A percentile compares a stretch with the other conserved stretches of the same genome.
These are phyloP conservation scores for Jacana jacana DNA, from an alignment of 2,113 vertebrate genomes.

Conservation along the genomic window DNA sequence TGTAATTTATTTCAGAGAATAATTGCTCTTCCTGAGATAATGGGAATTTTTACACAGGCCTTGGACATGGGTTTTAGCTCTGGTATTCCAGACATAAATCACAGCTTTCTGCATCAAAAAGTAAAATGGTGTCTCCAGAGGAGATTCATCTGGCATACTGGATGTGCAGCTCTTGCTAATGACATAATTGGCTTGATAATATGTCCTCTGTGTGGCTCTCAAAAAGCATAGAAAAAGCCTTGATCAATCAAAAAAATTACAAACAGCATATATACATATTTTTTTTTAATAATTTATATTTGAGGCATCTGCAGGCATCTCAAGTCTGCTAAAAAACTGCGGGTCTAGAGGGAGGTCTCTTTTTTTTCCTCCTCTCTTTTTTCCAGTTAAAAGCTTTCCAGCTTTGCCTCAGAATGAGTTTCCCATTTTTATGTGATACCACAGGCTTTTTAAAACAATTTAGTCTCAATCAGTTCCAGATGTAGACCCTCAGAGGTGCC, in stretches of 20 bases:
- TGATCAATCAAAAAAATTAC: neutral
- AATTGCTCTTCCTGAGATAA: constrained; percentile 41
- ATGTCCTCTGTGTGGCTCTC: neutral
- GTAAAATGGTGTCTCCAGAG: neutral
- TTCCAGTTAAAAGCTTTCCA: constrained; percentile 24
- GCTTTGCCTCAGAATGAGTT: constrained; percentile 1
- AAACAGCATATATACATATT: neutral
- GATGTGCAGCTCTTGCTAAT: neutral
- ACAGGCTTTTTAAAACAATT: constrained; percentile 35
- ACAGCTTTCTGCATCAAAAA: neutral
- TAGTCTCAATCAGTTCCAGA: constrained; percentile 19
- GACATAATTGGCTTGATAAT: neutral
- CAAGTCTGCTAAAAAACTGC: neutral
- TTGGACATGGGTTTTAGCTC: neutral
- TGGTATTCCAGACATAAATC: neutral
- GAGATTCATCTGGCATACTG: neutral
- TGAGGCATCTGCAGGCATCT: neutral
- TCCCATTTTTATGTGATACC: constrained; percentile 17
- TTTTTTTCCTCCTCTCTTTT: neutral
- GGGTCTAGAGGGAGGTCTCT: neutral
- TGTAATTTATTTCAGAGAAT: neutral
- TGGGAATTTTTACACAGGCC: neutral
- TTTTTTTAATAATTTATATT: neutral
- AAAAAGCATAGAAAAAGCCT: neutral
- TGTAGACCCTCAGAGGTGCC: neutral